These are phyloP conservation scores for Drosophila suzukii DNA, from an alignment of 1,140 invertebrate genomes.

Conservation along the genomic window DNA sequence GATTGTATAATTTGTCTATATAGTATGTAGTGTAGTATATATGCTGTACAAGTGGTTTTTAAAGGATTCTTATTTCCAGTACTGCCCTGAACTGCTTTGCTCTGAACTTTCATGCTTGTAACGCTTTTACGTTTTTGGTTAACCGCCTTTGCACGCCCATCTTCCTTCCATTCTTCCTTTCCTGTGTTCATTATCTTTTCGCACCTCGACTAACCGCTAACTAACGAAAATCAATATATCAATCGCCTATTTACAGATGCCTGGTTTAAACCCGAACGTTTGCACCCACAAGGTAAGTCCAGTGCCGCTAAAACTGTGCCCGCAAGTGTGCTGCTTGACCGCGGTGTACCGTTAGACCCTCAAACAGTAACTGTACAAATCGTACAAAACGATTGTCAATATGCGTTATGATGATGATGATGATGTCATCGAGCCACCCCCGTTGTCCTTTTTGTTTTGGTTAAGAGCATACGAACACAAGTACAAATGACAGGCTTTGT, in stretches of 20 bases:
- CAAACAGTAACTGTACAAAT: conserved; percentile 40
- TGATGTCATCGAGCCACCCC: conserved; percentile 61
- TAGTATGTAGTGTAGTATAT: not conserved
- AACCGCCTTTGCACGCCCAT: conserved; percentile 23
- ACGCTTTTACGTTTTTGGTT: conserved; percentile 7
- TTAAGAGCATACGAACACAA: conserved; percentile 42
- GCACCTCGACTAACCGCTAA: conserved; percentile 68
- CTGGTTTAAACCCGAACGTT: conserved; percentile 95
- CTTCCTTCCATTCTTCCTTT: not conserved
- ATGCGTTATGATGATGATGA: conserved; percentile 57
- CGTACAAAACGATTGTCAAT: conserved; percentile 27
- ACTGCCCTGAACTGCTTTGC: conserved; percentile 11
- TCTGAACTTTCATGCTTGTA: conserved; percentile 4
- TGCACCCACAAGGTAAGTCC: conserved; percentile 94
- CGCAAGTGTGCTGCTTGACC: conserved; percentile 21
- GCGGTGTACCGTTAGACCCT: conserved; percentile 1
- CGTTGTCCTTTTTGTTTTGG: conserved; percentile 15
- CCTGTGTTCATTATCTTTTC: conserved; percentile 26
- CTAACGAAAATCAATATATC: conserved; percentile 84
- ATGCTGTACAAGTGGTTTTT: not conserved
- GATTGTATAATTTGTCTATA: conserved; percentile 57
- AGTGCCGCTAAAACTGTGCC: conserved; percentile 51
- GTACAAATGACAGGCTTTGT: conserved; percentile 28
- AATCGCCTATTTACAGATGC: conserved; percentile 91
- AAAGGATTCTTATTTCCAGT: not conserved